Evolutionary conservation across 2,113 vertebrate genomes (phyloP).

Genomic region (Pitta sordida): DNA sequence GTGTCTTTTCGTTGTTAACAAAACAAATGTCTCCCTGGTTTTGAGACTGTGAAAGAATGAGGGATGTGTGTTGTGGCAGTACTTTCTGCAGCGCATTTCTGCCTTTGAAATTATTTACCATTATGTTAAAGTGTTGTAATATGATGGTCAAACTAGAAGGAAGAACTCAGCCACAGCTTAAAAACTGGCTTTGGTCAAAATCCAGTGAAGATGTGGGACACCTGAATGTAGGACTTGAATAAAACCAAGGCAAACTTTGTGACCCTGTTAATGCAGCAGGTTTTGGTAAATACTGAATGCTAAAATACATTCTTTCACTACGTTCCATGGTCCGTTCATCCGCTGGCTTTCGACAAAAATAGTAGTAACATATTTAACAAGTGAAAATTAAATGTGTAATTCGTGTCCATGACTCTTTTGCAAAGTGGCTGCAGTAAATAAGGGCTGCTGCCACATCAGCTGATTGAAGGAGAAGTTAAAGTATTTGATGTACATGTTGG

Average conservation of each 20-base stretch:
- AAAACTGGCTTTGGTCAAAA: neutral
- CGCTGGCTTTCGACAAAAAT: neutral
- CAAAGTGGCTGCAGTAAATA: neutral
- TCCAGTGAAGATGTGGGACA: neutral
- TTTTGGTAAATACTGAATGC: neutral
- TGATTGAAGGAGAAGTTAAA: neutral
- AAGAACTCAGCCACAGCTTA: neutral
- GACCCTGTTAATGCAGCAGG: neutral
- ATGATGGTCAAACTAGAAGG: neutral
- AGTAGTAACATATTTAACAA: neutral
- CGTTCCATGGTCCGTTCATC: neutral
- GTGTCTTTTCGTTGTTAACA: neutral
- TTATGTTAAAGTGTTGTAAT: neutral
- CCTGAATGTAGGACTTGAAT: neutral
- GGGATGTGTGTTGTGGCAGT: neutral
- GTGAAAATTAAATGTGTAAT: neutral
- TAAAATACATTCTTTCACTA: neutral
- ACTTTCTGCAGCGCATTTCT: neutral
- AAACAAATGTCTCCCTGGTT: neutral
- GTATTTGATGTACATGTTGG: neutral
- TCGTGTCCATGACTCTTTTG: neutral
- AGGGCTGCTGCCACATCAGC: neutral
- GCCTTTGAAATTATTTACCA: neutral
- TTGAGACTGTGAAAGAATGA: neutral
- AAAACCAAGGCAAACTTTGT: neutral